These are phyloP conservation scores for Drosophila neonasuta DNA, from an alignment of 2,888 invertebrate species.

Conservation along the genomic window DNA sequence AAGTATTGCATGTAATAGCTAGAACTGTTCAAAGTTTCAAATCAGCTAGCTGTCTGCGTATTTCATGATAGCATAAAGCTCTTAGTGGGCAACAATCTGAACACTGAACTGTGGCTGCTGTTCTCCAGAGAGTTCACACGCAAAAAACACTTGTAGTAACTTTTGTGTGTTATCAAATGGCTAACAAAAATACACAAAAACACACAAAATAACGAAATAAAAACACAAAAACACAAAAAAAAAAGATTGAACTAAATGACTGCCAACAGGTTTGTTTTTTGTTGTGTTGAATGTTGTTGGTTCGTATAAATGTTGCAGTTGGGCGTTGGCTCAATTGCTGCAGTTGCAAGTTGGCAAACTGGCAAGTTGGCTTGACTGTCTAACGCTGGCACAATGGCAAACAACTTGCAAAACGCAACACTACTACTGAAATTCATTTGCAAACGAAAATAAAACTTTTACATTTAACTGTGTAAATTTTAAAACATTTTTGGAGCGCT, in stretches of 20 bases:
- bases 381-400: conserved; percentile 58
- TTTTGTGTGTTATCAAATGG: conserved; percentile 52
- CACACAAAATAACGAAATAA: neutral
- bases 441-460: conserved; percentile 77
- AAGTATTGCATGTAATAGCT: conserved; percentile 30
- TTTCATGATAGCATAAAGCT: conserved; percentile 51
- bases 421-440: conserved; percentile 67
- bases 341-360: conserved; percentile 45
- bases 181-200: conserved; percentile 24
- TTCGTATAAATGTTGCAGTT: conserved; percentile 32
- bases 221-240: conserved; percentile 8
- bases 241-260: conserved; percentile 59
- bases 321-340: conserved; percentile 45
- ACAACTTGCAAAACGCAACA: conserved; percentile 63
- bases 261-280: conserved; percentile 43
- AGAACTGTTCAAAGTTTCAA: conserved; percentile 41
- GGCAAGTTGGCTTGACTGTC: conserved; percentile 44
- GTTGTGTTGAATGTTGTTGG: conserved; percentile 11
- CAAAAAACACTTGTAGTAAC: conserved; percentile 43
- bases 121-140: conserved; percentile 51
- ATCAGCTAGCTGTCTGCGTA: conserved; percentile 30
- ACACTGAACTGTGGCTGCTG: conserved; percentile 27
- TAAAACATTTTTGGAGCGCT: conserved; percentile 65
- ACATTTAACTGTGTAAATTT: conserved; percentile 78
- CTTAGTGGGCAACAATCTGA: conserved; percentile 41